Percentiles rank a stretch among this genome's conserved stretches.
phyloP scores from a whole-genome alignment of 2,113 vertebrate genomes.

The Rhagologus leucostigma region DNA sequence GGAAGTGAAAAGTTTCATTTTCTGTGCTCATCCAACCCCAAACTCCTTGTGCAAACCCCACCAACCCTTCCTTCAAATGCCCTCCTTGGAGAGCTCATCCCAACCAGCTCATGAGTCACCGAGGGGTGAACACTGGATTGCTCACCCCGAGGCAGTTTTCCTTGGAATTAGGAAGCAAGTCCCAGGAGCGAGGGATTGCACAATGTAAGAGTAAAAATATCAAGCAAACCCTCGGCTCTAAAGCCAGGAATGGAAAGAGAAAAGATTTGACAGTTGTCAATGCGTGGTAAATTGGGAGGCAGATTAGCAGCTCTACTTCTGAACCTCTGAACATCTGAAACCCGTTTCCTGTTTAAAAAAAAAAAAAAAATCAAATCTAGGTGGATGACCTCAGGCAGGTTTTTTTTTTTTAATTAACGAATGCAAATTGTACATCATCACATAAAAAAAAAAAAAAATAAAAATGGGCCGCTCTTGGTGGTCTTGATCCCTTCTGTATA shows the following conservation, averaged over 20 bases:
- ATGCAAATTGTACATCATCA: constrained; percentile 77
- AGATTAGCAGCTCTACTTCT: constrained; percentile 73
- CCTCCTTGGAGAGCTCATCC: not conserved
- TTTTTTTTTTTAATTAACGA: constrained; percentile 69
- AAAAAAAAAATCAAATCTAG: constrained; percentile 12
- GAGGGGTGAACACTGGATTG: accelerated
- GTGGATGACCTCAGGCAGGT: constrained; percentile 71
- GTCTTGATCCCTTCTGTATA: constrained; percentile 78
- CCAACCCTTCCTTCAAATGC: accelerated
- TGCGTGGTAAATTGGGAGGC: constrained; percentile 54
- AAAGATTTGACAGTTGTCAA: constrained; percentile 27
- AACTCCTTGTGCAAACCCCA: accelerated
- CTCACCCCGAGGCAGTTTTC: not conserved
- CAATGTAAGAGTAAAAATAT: not conserved
- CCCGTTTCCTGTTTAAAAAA: constrained; percentile 72
- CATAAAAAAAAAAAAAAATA: constrained; percentile 27
- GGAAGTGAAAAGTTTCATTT: not conserved
- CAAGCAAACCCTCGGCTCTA: not conserved
- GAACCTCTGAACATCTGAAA: constrained; percentile 78
- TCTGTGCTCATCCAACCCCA: accelerated
- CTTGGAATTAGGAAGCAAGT: not conserved
- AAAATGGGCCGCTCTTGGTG: constrained; percentile 80
- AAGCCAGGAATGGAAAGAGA: not conserved
- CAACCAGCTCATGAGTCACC: accelerated
- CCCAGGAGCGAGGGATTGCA: accelerated